Percentiles rank a stretch among this genome's conserved stretches.
Evolutionary conservation across 2,113 vertebrate species (phyloP).

Genomic region (Perccottus glenii): DNA sequence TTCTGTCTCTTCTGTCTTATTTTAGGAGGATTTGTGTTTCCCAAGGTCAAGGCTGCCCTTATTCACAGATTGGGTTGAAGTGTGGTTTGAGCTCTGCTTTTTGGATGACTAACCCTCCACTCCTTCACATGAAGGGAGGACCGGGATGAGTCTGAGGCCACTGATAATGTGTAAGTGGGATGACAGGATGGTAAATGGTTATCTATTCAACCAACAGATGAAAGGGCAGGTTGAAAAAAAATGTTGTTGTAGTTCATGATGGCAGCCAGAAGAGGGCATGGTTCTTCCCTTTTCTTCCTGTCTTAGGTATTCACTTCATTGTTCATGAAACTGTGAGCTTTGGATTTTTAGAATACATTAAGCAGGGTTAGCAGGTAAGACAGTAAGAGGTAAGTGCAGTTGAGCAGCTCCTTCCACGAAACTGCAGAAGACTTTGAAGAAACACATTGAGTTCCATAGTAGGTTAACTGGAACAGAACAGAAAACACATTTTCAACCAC

Average conservation of each 20-base stretch:
- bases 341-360: too few relatives aligned
- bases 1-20: too few relatives aligned
- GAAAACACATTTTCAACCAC: too few relatives aligned
- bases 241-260: conserved; percentile 14
- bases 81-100: conserved; percentile 42
- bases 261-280: conserved; percentile 53
- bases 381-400: too few relatives aligned
- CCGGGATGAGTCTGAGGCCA: conserved; percentile 48
- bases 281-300: conserved; percentile 30
- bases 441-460: too few relatives aligned
- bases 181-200: conserved; percentile 52
- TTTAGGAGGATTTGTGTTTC: conserved; percentile 16
- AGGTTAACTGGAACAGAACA: too few relatives aligned
- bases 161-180: conserved; percentile 63
- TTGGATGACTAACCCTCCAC: conserved; percentile 31
- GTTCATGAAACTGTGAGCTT: too few relatives aligned
- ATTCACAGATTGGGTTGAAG: conserved; percentile 13
- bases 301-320: background rate
- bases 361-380: too few relatives aligned
- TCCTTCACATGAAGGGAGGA: conserved; percentile 49
- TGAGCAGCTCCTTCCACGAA: too few relatives aligned
- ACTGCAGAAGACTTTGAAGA: too few relatives aligned
- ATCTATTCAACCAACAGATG: conserved; percentile 61
- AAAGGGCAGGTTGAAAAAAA: conserved; percentile 33
- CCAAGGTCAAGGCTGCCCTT: conserved; percentile 58